These are phyloP conservation scores for Poecilia wingei DNA, from an alignment of 2,797 vertebrate species.

Conservation along the genomic window DNA sequence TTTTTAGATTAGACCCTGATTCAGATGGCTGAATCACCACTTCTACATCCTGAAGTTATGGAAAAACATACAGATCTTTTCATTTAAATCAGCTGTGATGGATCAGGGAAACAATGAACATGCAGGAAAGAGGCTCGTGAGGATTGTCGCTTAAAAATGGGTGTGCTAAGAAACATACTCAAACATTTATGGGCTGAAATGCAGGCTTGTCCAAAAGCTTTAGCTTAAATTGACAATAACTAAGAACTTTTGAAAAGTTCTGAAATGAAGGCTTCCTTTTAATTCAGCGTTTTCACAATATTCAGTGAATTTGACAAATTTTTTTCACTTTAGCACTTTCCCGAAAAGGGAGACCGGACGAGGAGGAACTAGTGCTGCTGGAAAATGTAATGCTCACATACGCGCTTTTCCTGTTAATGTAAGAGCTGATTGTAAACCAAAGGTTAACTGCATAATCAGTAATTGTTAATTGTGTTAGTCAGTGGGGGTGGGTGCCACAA, in stretches of 20 bases:
- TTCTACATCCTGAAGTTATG: background rate
- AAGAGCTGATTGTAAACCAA: slow-evolving; percentile 4
- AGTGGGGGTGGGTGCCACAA: background rate
- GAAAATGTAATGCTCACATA: background rate
- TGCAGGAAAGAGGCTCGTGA: background rate
- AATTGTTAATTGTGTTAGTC: background rate
- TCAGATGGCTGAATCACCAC: background rate
- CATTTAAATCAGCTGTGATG: background rate
- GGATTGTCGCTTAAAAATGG: background rate
- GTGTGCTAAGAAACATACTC: background rate
- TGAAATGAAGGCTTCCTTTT: background rate
- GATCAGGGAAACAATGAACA: background rate
- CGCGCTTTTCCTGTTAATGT: slow-evolving; percentile 7
- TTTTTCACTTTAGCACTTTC: background rate
- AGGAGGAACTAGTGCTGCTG: slow-evolving; percentile 13
- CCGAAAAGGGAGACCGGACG: background rate
- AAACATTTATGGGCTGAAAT: background rate
- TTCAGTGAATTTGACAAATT: background rate
- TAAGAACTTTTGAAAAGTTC: background rate
- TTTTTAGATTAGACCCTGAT: background rate
- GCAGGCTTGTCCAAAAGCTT: background rate
- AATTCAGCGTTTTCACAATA: background rate
- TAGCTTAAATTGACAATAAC: background rate
- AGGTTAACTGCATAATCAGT: slow-evolving; percentile 14
- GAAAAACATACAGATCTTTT: background rate